Base-by-base conservation (phyloP, 2,888 invertebrate species). In the Nomada hirtipes region DNA sequence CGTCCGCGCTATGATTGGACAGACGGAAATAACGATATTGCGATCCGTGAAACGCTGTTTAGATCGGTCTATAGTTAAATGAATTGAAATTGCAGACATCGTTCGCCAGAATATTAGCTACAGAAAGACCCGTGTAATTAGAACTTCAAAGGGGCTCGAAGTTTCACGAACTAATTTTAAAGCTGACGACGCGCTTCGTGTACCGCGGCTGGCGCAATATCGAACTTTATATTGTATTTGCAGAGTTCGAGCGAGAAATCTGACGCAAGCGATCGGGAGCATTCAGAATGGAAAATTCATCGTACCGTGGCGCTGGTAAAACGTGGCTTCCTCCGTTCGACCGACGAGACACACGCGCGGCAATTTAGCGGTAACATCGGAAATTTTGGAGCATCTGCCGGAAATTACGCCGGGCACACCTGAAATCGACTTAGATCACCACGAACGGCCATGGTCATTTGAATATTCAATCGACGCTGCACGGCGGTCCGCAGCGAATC, bases 381-480 rank as follows among this genome's bases (percentile, higher is more conserved):
- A 64, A 72, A 65, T 72, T 76, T 76, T 23, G 55, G 26, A 73
- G 55, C 82, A 73, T 76, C 70, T 67, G 76, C 23, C 26, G 26
- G 61, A 42, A 79, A 83, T 70, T 71, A 68, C 52, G 52, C 44
- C 26, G 55, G n/a, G 44, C 65, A 18, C 70, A 60, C 9, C 52
- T 57, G 71, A 20, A 65, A 71, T 70, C 77, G 72, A 57, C 65
- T 57, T 70, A 57, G 55, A 15, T 73, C 53, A 68, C 36, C 29
- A 26, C n/a, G 15, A 57, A 29, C 42, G 29, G n/a, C 20, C 20
- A 15, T 55, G 29, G 13, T 44, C 52, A 60, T 81, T 73, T 67
- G 72, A 84, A 83, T 76, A 82, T 83, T 82, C 79, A 60, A 79
- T 82, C 63, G 64, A 52, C 23, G 36, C 11, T 71, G 52, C 72